Conservation (phyloP, 2,888 invertebrate species). For the Cyaniris semiargus region DNA sequence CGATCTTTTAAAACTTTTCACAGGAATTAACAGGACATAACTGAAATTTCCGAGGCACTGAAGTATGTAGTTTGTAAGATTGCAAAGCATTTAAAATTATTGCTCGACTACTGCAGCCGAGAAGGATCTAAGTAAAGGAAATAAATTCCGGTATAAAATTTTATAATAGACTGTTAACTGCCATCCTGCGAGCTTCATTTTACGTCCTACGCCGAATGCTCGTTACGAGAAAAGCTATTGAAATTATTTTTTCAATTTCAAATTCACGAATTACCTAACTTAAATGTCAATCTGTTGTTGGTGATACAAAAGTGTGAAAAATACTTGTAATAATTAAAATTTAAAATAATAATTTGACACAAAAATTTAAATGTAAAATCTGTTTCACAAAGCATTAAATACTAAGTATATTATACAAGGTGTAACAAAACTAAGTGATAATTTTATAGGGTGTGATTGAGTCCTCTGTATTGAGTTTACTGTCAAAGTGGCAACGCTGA, state of each 20-base stretch:
- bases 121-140: conserved; percentile 45
- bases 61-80: conserved; percentile 38
- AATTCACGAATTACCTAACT: not conserved
- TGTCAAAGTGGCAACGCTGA: no score
- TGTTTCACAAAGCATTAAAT: not conserved
- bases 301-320: not conserved
- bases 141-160: conserved; percentile 49
- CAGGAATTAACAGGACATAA: not conserved
- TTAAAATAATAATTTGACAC: not conserved
- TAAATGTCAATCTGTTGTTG: not conserved
- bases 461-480: no score
- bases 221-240: conserved; percentile 42
- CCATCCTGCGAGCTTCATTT: conserved; percentile 45
- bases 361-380: not conserved
- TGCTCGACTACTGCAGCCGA: conserved; percentile 42
- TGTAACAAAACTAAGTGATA: no score
- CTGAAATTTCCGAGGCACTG: conserved; percentile 20
- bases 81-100: conserved; percentile 46
- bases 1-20: not conserved
- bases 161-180: conserved; percentile 51
- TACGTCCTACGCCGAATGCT: conserved; percentile 44
- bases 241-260: conserved; percentile 41
- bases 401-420: no score
- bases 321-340: not conserved
- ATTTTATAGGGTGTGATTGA: no score